Evolutionary conservation across 2,797 vertebrate genomes (phyloP).

Genomic region (Enteromius fasciolatus): DNA sequence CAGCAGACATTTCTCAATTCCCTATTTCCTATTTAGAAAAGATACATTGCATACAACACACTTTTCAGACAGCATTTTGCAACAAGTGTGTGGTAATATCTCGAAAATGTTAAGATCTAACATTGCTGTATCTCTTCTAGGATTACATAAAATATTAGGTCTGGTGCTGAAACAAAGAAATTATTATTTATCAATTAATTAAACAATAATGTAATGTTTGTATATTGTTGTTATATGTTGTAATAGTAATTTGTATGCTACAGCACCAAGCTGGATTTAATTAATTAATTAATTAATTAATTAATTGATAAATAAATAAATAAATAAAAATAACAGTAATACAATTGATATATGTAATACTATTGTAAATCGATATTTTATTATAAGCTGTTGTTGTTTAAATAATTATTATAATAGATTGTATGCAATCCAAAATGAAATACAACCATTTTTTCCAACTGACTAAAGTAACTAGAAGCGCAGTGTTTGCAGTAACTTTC

Average conservation of each 20-base stretch:
- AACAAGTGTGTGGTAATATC: slow-evolving; percentile 10
- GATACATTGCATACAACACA: background rate
- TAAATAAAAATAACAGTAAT: background rate
- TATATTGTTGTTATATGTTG: background rate
- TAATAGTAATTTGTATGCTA: background rate
- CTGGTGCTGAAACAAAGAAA: background rate
- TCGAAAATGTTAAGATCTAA: background rate
- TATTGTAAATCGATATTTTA: background rate
- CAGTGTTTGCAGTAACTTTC: slow-evolving; percentile 8
- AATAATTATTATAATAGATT: background rate
- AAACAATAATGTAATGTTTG: background rate
- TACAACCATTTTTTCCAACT: background rate
- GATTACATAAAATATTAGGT: background rate
- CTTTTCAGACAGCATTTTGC: slow-evolving; percentile 13
- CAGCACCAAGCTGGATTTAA: background rate
- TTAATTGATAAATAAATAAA: background rate
- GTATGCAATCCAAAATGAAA: background rate
- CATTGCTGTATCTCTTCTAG: background rate
- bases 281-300: too few species aligned
- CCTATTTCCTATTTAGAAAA: background rate
- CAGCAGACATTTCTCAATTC: slow-evolving; percentile 53
- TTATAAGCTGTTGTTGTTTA: background rate
- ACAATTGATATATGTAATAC: background rate
- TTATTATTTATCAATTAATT: background rate
- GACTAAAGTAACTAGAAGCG: slow-evolving; percentile 1